These are phyloP conservation scores for Barbus barbus DNA, from an alignment of 2,113 vertebrate species.

Conservation along the genomic window DNA sequence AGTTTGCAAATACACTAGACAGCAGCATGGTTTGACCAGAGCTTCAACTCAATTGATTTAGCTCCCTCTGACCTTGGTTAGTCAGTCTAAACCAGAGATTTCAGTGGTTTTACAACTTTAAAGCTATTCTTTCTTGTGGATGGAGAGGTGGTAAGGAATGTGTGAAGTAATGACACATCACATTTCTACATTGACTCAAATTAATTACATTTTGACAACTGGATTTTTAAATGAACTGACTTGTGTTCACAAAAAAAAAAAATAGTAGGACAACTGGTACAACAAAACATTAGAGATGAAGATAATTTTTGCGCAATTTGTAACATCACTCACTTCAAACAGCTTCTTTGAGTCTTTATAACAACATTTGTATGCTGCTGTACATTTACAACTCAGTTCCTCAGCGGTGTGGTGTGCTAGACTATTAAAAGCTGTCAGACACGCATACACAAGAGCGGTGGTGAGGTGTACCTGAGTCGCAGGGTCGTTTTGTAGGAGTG, in stretches of 20 bases:
- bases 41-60: slow-evolving; percentile 9
- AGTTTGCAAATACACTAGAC: neutral
- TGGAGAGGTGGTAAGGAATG: neutral
- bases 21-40: neutral
- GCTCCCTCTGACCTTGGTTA: neutral
- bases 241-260: neutral
- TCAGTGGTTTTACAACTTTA: neutral
- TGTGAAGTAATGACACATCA: neutral
- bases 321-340: too few species aligned
- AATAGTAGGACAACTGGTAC: too few species aligned
- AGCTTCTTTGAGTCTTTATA: too few species aligned
- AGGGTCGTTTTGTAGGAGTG: slow-evolving; percentile 88
- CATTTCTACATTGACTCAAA: neutral
- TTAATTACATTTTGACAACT: neutral
- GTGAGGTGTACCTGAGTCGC: slow-evolving; percentile 78
- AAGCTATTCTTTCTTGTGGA: neutral
- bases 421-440: slow-evolving; percentile 22
- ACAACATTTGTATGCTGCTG: neutral
- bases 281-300: neutral
- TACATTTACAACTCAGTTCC: slow-evolving; percentile 19
- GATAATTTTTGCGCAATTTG: neutral
- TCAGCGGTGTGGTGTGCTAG: neutral
- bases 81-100: neutral
- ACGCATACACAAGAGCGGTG: neutral
- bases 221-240: neutral